Base-by-base conservation (phyloP, 1,140 invertebrate species). In the Saxidomus purpurata region DNA sequence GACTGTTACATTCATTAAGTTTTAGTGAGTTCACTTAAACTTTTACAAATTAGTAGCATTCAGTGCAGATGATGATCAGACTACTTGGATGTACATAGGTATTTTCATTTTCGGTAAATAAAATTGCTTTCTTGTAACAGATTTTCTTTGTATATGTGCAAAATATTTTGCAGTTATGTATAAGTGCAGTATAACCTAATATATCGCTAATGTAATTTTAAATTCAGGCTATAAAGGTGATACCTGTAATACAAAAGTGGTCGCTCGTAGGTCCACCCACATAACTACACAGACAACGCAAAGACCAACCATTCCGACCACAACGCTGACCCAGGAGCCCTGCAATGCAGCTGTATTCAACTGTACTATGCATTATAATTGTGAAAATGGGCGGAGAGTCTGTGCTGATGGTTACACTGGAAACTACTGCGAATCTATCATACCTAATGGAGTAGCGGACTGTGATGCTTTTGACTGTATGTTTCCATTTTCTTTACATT, bases 381-480 rank as follows among this genome's bases (percentile, higher is more conserved):
- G 85, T 63, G 74, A 31, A n/a, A 0, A 19, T 9, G 25, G 71
- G 17, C 4, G 38, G 22, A 49, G 69, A 28, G 22, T 79, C 47
- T 87, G 85, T 79, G 22, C 61, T 28, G 85, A 87, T 38, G 85
- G 85, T 31, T 87, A 61, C 43, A 87, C 85, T 15, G 85, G 85
- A 15, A 8, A 1, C 1, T 11, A 87, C 40, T 87, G 85, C 43
- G 34, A 55, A 40, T 28, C 13, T 6, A 38, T 87, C 15, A 79
- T 87, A 61, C 85, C 85, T 0, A 28, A 28, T 34, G 85, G 85
- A 4, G 0, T 25, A 17, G 55, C 52, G 0, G 85, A 87, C 36
- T 87, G 85, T 36, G 40, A 79, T 63, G 85, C 52, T 22, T 87
- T 79, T 87, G 85, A 87, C 25, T 77, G 85, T 87, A 63, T 52